These are phyloP conservation scores for Bubalus kerabau DNA, from an alignment of 2,113 vertebrate genomes.

Conservation along the genomic window DNA sequence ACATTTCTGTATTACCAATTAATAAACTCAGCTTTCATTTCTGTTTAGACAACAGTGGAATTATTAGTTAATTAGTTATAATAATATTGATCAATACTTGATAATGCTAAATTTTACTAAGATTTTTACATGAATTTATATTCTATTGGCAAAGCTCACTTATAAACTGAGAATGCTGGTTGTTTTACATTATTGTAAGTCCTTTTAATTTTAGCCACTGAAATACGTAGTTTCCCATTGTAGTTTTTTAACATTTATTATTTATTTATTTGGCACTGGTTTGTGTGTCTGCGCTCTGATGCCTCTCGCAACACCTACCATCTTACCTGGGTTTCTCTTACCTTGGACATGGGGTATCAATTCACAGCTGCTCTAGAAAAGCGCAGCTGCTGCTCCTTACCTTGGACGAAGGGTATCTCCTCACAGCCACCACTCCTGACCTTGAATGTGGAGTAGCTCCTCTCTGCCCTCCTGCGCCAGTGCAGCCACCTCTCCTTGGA, in stretches of 20 bases:
- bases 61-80: neutral
- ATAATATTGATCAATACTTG: neutral
- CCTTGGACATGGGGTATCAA: too few relatives aligned
- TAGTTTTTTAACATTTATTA: neutral
- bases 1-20: neutral
- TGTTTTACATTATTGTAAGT: neutral
- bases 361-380: too few relatives aligned
- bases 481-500: fast-evolving
- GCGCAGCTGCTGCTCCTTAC: fast-evolving
- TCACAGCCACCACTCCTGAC: too few relatives aligned
- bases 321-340: too few relatives aligned
- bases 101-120: neutral
- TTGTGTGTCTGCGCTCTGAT: too few relatives aligned
- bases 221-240: neutral
- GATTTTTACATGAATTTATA: neutral
- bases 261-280: neutral
- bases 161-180: neutral
- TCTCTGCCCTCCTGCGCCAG: too few relatives aligned
- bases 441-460: too few relatives aligned
- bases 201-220: neutral
- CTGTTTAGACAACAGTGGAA: neutral
- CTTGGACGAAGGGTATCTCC: too few relatives aligned
- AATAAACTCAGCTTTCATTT: neutral
- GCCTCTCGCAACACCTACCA: too few relatives aligned
- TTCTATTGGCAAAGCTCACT: neutral